Percentiles rank a stretch among this genome's conserved stretches.
phyloP scores from a whole-genome alignment of 2,797 vertebrate species.

The Enteromius viviparus region DNA sequence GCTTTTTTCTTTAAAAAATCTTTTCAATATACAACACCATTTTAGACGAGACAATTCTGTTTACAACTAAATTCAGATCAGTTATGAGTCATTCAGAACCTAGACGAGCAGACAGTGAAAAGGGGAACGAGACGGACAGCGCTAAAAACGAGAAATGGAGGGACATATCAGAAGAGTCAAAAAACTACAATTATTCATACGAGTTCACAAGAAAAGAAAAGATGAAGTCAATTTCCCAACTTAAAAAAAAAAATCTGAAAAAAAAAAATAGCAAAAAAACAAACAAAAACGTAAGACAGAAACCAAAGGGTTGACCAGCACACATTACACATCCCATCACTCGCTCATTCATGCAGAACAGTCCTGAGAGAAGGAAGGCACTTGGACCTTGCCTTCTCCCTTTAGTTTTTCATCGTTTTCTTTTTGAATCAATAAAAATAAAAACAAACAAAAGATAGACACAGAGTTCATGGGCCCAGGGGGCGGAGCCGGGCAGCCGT shows the following conservation, averaged over 20 bases:
- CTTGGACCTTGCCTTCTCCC: constrained; percentile 48
- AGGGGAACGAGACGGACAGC: constrained; percentile 46
- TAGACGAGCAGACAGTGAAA: constrained; percentile 64
- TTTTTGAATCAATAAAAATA: constrained; percentile 52
- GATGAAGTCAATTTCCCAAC: constrained; percentile 48
- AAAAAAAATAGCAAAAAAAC: neutral
- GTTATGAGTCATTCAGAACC: constrained; percentile 65
- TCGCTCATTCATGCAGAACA: constrained; percentile 66
- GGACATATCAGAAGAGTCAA: constrained; percentile 41
- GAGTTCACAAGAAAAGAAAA: constrained; percentile 62
- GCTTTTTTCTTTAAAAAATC: constrained; percentile 67
- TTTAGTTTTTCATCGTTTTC: constrained; percentile 47
- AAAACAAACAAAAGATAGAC: constrained; percentile 54
- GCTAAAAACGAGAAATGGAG: constrained; percentile 37
- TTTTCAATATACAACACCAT: constrained; percentile 73
- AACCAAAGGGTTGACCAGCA: constrained; percentile 57
- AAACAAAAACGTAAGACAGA: constrained; percentile 38
- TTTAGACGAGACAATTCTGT: constrained; percentile 69
- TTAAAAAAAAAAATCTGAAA: constrained; percentile 37
- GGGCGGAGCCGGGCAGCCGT: constrained; percentile 48
- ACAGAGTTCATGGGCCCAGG: constrained; percentile 59
- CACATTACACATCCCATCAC: constrained; percentile 56
- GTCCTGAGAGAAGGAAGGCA: constrained; percentile 54
- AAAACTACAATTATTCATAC: constrained; percentile 62
- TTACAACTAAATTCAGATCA: constrained; percentile 69